Conservation (phyloP, 2,797 vertebrate genomes). For the Platalea minor region DNA sequence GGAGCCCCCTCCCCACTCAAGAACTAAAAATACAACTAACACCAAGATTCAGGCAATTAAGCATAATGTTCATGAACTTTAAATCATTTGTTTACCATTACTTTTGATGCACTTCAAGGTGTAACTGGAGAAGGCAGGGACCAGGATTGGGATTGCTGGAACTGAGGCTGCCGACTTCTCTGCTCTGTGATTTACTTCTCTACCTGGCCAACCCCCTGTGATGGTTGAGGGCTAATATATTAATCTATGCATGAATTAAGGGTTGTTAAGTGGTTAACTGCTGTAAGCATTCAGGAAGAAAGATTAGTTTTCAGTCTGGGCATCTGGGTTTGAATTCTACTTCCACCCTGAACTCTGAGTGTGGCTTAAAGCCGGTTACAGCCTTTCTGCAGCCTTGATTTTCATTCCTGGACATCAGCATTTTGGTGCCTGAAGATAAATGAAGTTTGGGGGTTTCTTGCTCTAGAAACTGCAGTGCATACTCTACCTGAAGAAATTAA, state of each 20-base stretch:
- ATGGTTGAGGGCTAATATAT: neutral
- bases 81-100: neutral
- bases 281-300: neutral
- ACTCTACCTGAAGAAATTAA: neutral
- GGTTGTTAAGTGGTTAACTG: neutral
- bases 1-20: neutral
- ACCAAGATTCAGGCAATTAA: neutral
- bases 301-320: neutral
- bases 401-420: neutral
- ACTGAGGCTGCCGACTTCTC: neutral
- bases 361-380: neutral
- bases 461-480: neutral
- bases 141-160: neutral
- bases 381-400: neutral
- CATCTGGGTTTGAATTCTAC: neutral
- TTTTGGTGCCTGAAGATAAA: neutral
- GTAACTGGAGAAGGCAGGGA: neutral
- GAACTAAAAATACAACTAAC: conserved; percentile 54
- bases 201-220: neutral
- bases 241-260: neutral
- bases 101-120: neutral
- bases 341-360: neutral
- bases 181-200: neutral
- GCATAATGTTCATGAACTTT: neutral
- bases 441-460: neutral